A percentile compares a stretch with the other conserved stretches of the same genome.
phyloP scores from a whole-genome alignment of 1,140 invertebrate species.

The Drosophila pandora region DNA sequence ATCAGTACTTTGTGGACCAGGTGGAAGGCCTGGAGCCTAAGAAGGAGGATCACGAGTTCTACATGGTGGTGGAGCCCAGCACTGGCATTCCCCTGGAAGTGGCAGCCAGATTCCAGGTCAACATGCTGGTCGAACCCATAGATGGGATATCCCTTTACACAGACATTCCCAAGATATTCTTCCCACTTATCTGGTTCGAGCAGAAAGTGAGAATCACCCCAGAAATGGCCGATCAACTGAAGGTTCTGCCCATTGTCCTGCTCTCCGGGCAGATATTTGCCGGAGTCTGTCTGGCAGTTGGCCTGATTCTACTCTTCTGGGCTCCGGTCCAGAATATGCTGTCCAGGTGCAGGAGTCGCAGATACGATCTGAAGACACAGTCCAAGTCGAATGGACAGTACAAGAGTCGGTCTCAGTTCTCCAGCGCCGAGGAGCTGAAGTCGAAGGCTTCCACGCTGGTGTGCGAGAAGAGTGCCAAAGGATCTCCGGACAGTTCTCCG shows the following conservation, averaged over 20 bases:
- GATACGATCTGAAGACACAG: conserved; percentile 60
- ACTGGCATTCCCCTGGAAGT: conserved; percentile 90
- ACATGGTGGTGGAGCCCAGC: conserved; percentile 89
- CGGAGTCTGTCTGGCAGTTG: conserved; percentile 65
- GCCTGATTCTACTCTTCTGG: conserved; percentile 72
- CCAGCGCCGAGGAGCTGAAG: conserved; percentile 69
- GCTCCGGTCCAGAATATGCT: conserved; percentile 54
- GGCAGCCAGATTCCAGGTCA: conserved; percentile 90
- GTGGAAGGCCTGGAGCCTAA: conserved; percentile 90
- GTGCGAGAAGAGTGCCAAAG: conserved; percentile 43
- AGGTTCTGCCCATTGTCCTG: conserved; percentile 60
- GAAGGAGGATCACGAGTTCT: conserved; percentile 88
- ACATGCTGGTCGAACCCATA: conserved; percentile 89
- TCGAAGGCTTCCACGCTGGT: conserved; percentile 55
- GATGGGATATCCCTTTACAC: conserved; percentile 87
- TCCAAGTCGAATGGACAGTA: conserved; percentile 58
- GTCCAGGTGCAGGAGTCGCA: conserved; percentile 33
- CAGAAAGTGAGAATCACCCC: conserved; percentile 87
- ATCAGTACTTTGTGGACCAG: conserved; percentile 86
- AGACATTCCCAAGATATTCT: conserved; percentile 88
- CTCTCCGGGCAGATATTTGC: conserved; percentile 73
- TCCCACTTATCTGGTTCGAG: conserved; percentile 92
- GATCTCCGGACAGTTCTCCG: conserved; percentile 61
- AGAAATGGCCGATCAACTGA: conserved; percentile 84
- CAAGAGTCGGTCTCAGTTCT: conserved; percentile 60